Evolutionary conservation across 2,113 vertebrate genomes (phyloP).

Genomic region (Onychostoma macrolepis): DNA sequence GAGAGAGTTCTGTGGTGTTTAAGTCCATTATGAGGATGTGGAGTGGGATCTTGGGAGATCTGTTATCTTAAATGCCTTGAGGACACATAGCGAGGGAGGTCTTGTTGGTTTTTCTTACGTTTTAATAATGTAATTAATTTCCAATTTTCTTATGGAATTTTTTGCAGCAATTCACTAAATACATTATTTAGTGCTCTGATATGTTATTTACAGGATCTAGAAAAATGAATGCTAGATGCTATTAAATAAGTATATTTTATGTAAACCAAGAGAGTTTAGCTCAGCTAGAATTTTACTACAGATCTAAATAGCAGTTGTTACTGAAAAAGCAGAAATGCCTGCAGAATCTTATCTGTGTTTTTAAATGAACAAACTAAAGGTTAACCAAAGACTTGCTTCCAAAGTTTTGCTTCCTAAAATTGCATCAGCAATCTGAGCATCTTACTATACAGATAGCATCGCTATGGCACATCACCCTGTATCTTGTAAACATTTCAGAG

Average conservation of each 20-base stretch:
- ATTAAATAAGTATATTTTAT: not conserved
- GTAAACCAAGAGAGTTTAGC: not conserved
- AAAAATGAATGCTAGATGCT: not conserved
- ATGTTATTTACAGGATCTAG: not conserved
- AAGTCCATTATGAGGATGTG: constrained; percentile 18
- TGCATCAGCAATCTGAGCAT: not conserved
- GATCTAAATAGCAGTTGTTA: not conserved
- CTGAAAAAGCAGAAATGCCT: not conserved
- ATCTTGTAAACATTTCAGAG: not conserved
- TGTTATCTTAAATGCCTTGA: not conserved
- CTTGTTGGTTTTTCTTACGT: not conserved
- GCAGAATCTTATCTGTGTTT: not conserved
- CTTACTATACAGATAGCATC: not conserved
- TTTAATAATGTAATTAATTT: not conserved
- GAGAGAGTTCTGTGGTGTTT: constrained; percentile 10
- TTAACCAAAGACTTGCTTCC: not conserved
- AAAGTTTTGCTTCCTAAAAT: constrained; percentile 8
- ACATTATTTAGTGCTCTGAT: not conserved
- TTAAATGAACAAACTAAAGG: not conserved
- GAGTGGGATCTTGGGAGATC: not conserved
- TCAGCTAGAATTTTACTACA: not conserved
- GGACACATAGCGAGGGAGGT: not conserved
- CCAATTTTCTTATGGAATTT: not conserved
- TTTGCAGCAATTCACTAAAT: not conserved
- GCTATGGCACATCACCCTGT: not conserved